A percentile compares a stretch with the other conserved stretches of the same genome.
Conservation (phyloP, 2,888 invertebrate genomes). For the Scaptodrosophila latifasciaeformis region DNA sequence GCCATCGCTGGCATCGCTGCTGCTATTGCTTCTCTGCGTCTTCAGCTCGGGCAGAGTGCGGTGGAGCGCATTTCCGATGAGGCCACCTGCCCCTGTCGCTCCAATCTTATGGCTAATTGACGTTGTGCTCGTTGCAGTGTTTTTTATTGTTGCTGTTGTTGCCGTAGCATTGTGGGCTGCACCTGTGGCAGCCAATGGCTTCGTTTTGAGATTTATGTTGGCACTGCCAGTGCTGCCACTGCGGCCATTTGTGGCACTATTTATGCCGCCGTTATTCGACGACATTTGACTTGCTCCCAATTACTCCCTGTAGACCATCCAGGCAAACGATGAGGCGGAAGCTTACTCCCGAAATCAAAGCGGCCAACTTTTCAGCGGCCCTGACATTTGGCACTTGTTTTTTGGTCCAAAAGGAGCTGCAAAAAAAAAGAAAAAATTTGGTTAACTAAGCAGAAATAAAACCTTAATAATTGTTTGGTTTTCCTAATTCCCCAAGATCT, state of each 20-base stretch:
- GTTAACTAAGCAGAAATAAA: no score
- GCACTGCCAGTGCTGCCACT: conserved; percentile 60
- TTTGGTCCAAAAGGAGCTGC: no score
- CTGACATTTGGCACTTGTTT: no score
- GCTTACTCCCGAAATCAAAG: no score
- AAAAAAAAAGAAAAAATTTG: no score
- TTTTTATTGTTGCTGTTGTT: conserved; percentile 20
- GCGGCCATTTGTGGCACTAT: conserved; percentile 66
- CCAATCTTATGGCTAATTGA: conserved; percentile 30
- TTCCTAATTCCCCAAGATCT: no score
- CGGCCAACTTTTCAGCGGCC: no score
- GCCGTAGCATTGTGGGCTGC: not conserved
- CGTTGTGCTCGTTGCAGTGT: conserved; percentile 27
- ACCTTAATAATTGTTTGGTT: no score
- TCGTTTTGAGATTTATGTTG: conserved; percentile 52
- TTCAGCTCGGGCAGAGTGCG: conserved; percentile 56
- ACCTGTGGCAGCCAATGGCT: conserved; percentile 22
- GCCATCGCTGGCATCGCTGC: conserved; percentile 28
- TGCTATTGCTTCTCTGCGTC: conserved; percentile 49
- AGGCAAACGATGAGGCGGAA: not conserved
- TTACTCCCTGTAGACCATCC: not conserved
- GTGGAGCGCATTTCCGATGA: no score
- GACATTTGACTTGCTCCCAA: conserved; percentile 56
- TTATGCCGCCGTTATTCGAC: conserved; percentile 70
- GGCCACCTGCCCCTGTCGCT: not conserved